Base-by-base conservation (phyloP, 2,797 vertebrate species). In the Alectoris magna region DNA sequence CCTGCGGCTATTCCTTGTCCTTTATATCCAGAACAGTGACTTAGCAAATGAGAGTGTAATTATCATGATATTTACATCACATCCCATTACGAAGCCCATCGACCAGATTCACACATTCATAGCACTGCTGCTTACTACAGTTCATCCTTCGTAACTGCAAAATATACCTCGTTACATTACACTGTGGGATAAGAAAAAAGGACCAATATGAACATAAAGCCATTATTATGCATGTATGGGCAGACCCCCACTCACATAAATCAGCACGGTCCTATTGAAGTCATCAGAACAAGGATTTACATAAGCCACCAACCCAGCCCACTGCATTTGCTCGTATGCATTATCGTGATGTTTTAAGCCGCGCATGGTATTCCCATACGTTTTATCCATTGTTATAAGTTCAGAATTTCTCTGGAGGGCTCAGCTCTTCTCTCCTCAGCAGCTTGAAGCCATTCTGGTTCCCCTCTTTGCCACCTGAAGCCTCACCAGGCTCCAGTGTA, bases 21-120 rank as follows among this genome's bases (percentile, higher is more conserved):
- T 96, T 96, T 93, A 91, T 81, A 90, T 78, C 83, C 78, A 92
- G 78, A 95, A 85, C 75, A 95, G 85, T 76, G 85, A 95, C 95
- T 91, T 95, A 90, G 84, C 94, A 96, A 96, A 94, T 93, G 94
- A 88, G 91, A 91, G 36, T 59, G 64, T 85, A 93, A 95, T 92
- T 94, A 92, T 91, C 92, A 93, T 92, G 80, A 90, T 96, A 94
- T 93, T 95, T 91, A 92, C 93, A 95, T 94, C 92, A 90, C 74
- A 95, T 84, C 66, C 80, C 90, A 87, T 93, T 95, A 97, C 29
- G 74, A 85, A 94, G 60, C 79, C 74, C 81, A 82, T 91, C 4
- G 6, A 58, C 78, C 83, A 96, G 56, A 92, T 93, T 78, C 96
- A 85, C 75, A 89, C 83, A 86, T 85, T 87, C 75, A 49, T 29